A percentile compares a stretch with the other conserved stretches of the same genome.
phyloP scores from a whole-genome alignment of 2,888 invertebrate genomes.

The Reticulitermes lucifugus region DNA sequence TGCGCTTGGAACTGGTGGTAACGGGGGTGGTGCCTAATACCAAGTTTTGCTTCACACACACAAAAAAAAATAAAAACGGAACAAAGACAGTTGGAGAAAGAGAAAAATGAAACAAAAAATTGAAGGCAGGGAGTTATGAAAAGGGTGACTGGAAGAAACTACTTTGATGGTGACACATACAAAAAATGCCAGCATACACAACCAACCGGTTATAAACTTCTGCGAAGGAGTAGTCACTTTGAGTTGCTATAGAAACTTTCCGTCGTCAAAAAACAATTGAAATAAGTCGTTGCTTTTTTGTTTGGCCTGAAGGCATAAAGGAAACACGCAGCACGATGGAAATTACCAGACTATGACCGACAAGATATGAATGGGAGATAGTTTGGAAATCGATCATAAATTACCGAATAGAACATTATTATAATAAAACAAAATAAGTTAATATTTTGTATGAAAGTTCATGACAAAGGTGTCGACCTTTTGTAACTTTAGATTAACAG shows the following conservation, averaged over 20 bases:
- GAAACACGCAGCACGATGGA: background rate
- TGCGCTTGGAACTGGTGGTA: slow-evolving; percentile 10
- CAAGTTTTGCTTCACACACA: background rate
- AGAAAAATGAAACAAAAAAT: slow-evolving; percentile 16
- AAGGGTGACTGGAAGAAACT: slow-evolving; percentile 12
- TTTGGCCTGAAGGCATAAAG: background rate
- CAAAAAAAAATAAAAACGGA: slow-evolving; percentile 2
- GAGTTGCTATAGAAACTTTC: background rate
- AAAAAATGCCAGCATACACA: slow-evolving; percentile 5
- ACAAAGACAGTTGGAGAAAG: slow-evolving; percentile 8
- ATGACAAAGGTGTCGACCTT: background rate
- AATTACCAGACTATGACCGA: slow-evolving; percentile 9
- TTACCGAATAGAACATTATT: background rate
- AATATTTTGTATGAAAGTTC: background rate
- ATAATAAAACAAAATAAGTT: background rate
- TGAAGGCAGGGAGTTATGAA: slow-evolving; percentile 8
- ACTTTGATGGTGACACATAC: slow-evolving; percentile 21
- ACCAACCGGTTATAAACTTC: background rate
- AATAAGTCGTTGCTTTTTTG: background rate
- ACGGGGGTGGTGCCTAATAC: background rate
- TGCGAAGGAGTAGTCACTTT: background rate
- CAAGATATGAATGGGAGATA: background rate
- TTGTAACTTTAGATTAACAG: background rate
- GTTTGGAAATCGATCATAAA: background rate
- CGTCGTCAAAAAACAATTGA: background rate